These are phyloP conservation scores for Cephus spinipes DNA, from an alignment of 2,888 invertebrate species.

Conservation along the genomic window DNA sequence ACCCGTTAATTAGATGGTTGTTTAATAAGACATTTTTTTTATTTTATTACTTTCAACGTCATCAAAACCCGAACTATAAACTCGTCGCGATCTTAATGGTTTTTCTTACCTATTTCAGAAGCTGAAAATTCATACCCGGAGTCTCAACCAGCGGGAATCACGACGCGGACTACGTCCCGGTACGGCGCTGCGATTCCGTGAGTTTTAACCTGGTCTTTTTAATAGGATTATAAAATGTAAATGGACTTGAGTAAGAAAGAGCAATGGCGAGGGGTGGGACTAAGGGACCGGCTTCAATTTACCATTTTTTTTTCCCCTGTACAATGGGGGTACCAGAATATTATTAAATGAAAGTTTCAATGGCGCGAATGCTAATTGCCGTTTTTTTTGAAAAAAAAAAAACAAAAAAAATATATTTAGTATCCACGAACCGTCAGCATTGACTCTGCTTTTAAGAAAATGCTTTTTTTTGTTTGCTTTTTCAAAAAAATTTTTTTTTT, in stretches of 20 bases:
- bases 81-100: not conserved
- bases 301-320: not conserved
- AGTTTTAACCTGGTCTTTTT: slow-evolving; percentile 34
- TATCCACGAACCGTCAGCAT: not conserved
- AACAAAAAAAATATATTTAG: not conserved
- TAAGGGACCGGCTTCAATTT: not conserved
- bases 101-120: slow-evolving; percentile 31
- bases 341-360: not conserved
- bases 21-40: not conserved
- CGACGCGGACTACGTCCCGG: slow-evolving; percentile 1
- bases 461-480: not conserved
- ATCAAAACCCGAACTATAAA: not conserved
- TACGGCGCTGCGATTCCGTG: slow-evolving; percentile 33
- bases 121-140: slow-evolving; percentile 14
- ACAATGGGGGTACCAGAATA: not conserved
- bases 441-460: not conserved
- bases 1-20: not conserved
- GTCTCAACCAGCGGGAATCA: not conserved
- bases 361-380: not conserved
- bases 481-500: not conserved
- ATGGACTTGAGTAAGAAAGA: slow-evolving; percentile 23
- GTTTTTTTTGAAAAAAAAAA: too few relatives aligned
- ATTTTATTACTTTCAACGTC: not conserved
- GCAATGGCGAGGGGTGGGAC: not conserved
- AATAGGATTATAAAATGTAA: slow-evolving; percentile 52